Evolutionary conservation across 2,113 vertebrate species (phyloP), one percentile per base, ranked within the genome.

Genomic region (Ariopsis seemanni): DNA sequence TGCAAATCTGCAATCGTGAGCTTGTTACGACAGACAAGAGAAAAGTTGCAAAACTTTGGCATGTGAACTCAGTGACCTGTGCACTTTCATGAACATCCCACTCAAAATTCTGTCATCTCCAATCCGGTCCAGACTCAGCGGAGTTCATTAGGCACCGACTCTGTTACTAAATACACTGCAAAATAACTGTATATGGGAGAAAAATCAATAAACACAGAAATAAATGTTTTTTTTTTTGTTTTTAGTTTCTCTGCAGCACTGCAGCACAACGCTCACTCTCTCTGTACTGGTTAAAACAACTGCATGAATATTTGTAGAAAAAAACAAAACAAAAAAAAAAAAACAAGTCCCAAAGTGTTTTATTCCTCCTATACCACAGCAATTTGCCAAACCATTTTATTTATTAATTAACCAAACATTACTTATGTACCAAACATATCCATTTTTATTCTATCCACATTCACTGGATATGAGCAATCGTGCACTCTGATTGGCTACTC

Each of bases 101-200:
- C 79, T 81, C 15, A 12, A 60, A 60, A 18, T 58, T 34, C 53
- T 58, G 78, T 34, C 78, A 18, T 80, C n/a, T 80, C 17, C 27
- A 58, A 42, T 5, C 52, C 53, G 9, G n/a, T 57, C 7, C 14
- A 17, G 77, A 30, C 57, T 60, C 79, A 60, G 79, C 4, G 27
- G 57, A 81, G 79, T 81, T 81, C 57, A 81, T 60, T 81, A 81
- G 79, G 27, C 79, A 34, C 55, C 5, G 14, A 17, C 30, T 58
- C n/a, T 22, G 79, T 34, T 81, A 25, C 79, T 81, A 81, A 81
- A 58, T 42, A 60, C 79, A 12, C 79, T 22, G 55, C 12, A 34
- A 11, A 60, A 11, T 60, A 7, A 60, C 79, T 81, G 30, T 10
- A 42, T 12, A 42, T 34, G 18, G 77, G 17, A 30, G 8, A 81